These are phyloP conservation scores for Steinernema scapterisci DNA, from an alignment of 2,888 invertebrate species.

Conservation along the genomic window DNA sequence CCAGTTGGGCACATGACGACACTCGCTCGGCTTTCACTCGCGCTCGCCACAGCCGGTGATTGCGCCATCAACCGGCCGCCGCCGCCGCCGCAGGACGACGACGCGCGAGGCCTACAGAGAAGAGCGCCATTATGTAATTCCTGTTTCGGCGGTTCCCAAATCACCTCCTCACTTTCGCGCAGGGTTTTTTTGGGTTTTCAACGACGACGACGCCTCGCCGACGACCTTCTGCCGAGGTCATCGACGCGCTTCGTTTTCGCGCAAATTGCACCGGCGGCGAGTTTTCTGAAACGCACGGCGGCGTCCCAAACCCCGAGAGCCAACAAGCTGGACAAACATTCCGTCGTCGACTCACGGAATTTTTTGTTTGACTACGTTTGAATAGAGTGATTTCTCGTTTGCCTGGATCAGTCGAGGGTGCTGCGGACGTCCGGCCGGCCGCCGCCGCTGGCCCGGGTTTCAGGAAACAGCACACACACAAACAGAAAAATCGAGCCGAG, in stretches of 20 bases:
- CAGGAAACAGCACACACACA: slow-evolving; percentile 29
- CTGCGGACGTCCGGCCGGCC: slow-evolving; percentile 22
- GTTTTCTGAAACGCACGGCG: slow-evolving; percentile 22
- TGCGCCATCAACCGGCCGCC: slow-evolving; percentile 28
- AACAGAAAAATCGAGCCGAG: slow-evolving; percentile 10
- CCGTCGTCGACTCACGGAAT: neutral
- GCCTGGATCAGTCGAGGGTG: neutral
- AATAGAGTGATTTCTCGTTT: slow-evolving; percentile 21
- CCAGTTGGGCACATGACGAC: slow-evolving; percentile 20
- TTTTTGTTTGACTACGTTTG: slow-evolving; percentile 28
- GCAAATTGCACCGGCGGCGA: neutral
- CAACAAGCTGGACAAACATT: slow-evolving; percentile 31
- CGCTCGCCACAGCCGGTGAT: neutral
- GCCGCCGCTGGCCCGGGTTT: slow-evolving; percentile 32
- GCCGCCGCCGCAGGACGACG: neutral
- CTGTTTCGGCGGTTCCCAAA: slow-evolving; percentile 16
- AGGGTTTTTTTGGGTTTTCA: slow-evolving; percentile 22
- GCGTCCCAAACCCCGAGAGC: slow-evolving; percentile 14
- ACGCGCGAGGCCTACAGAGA: neutral
- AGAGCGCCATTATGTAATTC: slow-evolving; percentile 29
- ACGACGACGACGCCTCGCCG: neutral
- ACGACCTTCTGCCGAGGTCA: slow-evolving; percentile 29
- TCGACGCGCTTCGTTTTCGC: slow-evolving; percentile 28
- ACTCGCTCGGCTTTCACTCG: slow-evolving; percentile 21
- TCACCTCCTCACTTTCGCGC: slow-evolving; percentile 30